Evolutionary conservation across 2,113 vertebrate species (phyloP), one percentile per base, ranked within the genome.

Genomic region (Prionailurus bengalensis): DNA sequence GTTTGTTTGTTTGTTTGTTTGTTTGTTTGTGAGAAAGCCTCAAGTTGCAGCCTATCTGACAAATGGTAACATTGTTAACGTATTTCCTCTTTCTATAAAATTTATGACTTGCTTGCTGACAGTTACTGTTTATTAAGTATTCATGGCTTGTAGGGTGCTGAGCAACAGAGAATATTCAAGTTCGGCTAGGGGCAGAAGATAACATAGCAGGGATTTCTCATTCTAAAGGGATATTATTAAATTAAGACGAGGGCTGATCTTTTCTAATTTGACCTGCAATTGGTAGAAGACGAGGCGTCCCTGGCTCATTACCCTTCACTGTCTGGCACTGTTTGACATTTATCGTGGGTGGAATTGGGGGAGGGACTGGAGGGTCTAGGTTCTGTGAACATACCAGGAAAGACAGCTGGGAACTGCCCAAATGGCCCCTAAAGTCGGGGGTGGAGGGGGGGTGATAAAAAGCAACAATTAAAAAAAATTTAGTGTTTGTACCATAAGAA

Each of bases 121-220:
- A 82, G 39, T 78, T 74, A 39, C 31, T 91, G 39, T 76, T 94
- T 96, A 70, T 96, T 95, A 95, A 91, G 27, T 82, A 55, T 55
- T 51, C 23, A 68, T 97, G 74, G 27, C 53, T 84, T 88, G 29
- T 68, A 53, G 80, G 92, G 4, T 95, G 17, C 53, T 95, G 42
- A 97, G 45, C 70, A 93, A 39, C 51, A 51, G 6, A 39, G 45
- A 88, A 65, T 82, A 51, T 90, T 36, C 33, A 89, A 58, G 63
- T 88, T 89, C 29, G 93, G 36, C 82, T 81, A 80, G 70, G 65
- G 33, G 53, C 78, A 63, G 13, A 97, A 82, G 83, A 73, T 79
- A 48, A 73, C 10, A 25, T n/a, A 90, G 79, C 76, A 78, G 19
- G 66, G 96, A 74, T 27, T 88, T 95, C 42, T 86, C 31, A 70